Evolutionary conservation across 1,140 invertebrate species (phyloP).

Genomic region (Carcinoscorpius rotundicauda): DNA sequence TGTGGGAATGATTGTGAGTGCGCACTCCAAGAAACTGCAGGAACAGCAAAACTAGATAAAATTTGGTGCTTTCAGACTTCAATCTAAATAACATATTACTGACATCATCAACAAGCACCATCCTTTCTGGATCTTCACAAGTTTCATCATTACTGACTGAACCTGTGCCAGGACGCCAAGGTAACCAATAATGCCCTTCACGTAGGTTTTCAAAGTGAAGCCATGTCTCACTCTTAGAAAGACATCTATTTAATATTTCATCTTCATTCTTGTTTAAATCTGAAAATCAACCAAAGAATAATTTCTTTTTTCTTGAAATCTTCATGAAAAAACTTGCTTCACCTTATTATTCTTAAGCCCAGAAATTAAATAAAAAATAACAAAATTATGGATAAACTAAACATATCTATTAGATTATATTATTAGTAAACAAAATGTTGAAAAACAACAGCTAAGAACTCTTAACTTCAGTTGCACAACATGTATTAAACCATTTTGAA

Average conservation of each 20-base stretch:
- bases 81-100: conserved; percentile 30
- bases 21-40: conserved; percentile 30
- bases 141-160: conserved; percentile 33
- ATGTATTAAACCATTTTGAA: too few relatives aligned
- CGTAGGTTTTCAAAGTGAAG: conserved; percentile 34
- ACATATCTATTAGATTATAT: too few relatives aligned
- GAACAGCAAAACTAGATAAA: conserved; percentile 30
- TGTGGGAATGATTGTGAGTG: too few relatives aligned
- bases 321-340: too few relatives aligned
- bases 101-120: conserved; percentile 37
- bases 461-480: too few relatives aligned
- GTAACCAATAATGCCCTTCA: conserved; percentile 34
- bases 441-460: too few relatives aligned
- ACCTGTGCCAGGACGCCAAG: conserved; percentile 32
- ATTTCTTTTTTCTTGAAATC: conserved; percentile 12
- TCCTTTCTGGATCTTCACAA: conserved; percentile 37
- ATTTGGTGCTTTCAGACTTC: conserved; percentile 25
- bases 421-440: too few relatives aligned
- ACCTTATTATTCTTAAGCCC: too few relatives aligned
- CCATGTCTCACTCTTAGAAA: conserved; percentile 30
- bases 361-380: too few relatives aligned
- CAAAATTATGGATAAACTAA: too few relatives aligned
- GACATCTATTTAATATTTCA: conserved; percentile 21
- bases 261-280: conserved; percentile 27
- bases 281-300: conserved; percentile 12